phyloP scores from a whole-genome alignment of 1,140 invertebrate genomes.

The Tetragnatha versicolor region DNA sequence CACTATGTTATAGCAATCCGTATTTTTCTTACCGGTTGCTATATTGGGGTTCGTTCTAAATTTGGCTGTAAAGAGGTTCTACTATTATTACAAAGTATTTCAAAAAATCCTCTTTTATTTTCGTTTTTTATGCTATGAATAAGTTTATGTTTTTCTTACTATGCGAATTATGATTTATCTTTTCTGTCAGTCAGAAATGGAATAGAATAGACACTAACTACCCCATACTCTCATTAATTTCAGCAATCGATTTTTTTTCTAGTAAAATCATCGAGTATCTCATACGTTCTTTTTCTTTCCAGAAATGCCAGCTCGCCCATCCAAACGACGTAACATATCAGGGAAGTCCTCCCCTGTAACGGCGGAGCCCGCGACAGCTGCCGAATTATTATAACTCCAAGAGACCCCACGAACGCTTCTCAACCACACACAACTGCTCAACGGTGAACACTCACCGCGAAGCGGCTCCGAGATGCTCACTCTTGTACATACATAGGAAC shows the following conservation, averaged over 20 bases:
- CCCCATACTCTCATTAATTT: background rate
- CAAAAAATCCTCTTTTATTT: background rate
- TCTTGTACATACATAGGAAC: conserved; percentile 31
- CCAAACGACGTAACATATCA: conserved; percentile 58
- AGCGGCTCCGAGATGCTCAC: background rate
- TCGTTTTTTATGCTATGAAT: background rate
- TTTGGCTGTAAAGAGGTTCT: no score
- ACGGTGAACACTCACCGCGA: background rate
- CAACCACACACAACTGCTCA: conserved; percentile 13
- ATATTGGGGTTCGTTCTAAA: no score
- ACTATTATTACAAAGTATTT: no score
- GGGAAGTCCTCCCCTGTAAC: conserved; percentile 49
- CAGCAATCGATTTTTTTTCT: background rate
- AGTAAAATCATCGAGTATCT: background rate
- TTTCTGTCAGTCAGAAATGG: background rate
- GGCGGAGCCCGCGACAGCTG: background rate
- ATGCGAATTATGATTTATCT: background rate
- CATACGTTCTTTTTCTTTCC: background rate
- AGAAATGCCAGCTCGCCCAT: conserved; percentile 58
- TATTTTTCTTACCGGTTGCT: no score
- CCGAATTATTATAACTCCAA: conserved; percentile 23
- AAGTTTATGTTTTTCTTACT: background rate
- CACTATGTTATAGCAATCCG: no score
- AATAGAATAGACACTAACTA: background rate
- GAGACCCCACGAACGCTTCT: background rate